These are phyloP conservation scores for Anoura caudifer DNA, from an alignment of 2,113 vertebrate species.

Conservation along the genomic window DNA sequence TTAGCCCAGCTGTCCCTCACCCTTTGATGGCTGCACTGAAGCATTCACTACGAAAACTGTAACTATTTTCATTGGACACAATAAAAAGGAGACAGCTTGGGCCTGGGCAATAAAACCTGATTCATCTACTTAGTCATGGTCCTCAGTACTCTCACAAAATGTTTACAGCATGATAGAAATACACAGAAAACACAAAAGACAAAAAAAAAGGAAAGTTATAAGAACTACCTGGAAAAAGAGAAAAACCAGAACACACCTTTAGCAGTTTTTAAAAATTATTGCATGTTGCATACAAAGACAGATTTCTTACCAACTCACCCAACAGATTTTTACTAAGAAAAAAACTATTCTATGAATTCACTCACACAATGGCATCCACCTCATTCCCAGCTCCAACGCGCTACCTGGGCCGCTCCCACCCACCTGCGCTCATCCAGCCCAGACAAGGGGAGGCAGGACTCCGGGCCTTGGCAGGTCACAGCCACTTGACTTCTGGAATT, in stretches of 20 bases:
- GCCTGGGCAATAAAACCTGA: conserved; percentile 14
- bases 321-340: not conserved
- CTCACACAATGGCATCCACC: not conserved
- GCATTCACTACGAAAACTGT: not conserved
- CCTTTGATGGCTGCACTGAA: not conserved
- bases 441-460: not conserved
- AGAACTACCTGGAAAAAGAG: not conserved
- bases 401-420: not conserved
- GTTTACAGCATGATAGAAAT: not conserved
- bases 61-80: conserved; percentile 13
- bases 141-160: not conserved
- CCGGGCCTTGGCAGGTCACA: not conserved
- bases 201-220: not conserved
- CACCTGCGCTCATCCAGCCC: not conserved
- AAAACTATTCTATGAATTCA: not conserved
- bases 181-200: not conserved
- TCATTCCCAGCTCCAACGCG: not conserved
- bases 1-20: not conserved
- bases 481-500: not conserved
- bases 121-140: not conserved
- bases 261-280: not conserved
- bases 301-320: not conserved
- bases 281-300: not conserved
- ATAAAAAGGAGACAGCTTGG: not conserved
- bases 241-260: not conserved